Evolutionary conservation across 2,113 vertebrate species (phyloP).

Genomic region (Sturnira hondurensis): DNA sequence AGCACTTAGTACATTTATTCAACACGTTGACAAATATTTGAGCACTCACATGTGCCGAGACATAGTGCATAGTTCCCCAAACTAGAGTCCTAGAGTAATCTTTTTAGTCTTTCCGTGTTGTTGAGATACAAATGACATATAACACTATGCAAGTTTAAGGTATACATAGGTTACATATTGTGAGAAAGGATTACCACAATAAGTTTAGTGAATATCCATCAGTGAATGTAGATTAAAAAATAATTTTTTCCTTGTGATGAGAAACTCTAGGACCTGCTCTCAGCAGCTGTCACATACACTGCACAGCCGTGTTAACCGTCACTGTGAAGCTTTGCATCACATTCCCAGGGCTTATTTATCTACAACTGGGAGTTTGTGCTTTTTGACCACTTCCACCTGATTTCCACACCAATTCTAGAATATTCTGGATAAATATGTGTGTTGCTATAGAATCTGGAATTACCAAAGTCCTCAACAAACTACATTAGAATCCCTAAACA

Average conservation of each 20-base stretch:
- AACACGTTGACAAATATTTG: conserved; percentile 10
- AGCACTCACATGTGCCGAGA: neutral
- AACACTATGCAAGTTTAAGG: neutral
- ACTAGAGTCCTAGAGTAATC: conserved; percentile 22
- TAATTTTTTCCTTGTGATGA: neutral
- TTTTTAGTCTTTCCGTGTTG: neutral
- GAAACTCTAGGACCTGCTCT: neutral
- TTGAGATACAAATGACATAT: neutral
- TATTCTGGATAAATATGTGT: neutral
- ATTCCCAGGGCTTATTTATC: neutral
- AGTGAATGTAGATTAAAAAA: neutral
- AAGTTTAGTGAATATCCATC: neutral
- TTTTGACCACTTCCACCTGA: neutral
- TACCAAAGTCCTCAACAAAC: conserved; percentile 1
- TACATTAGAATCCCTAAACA: conserved; percentile 29
- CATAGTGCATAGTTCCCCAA: neutral
- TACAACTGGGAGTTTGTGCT: neutral
- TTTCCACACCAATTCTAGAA: neutral
- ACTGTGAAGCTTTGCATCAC: no score
- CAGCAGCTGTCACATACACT: neutral
- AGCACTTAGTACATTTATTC: neutral
- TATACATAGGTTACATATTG: neutral
- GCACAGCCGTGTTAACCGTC: neutral
- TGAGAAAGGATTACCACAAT: neutral
- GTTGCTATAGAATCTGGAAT: neutral